These are phyloP conservation scores for Hoplodrina ambigua DNA, from an alignment of 2,888 invertebrate genomes.

Conservation along the genomic window DNA sequence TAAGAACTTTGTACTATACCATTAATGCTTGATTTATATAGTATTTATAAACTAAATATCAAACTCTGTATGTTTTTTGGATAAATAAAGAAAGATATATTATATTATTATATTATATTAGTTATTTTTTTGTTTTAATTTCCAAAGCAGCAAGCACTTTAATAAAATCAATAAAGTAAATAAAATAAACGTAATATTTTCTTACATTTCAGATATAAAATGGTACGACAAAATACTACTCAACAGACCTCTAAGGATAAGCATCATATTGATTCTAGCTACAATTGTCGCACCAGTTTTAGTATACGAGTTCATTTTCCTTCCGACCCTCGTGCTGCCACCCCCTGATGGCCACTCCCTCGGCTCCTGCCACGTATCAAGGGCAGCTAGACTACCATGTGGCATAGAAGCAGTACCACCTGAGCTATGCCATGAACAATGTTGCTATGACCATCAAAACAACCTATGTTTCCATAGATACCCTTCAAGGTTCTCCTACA, in stretches of 20 bases:
- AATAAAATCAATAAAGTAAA: too few relatives aligned
- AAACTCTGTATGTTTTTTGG: too few relatives aligned
- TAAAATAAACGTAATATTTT: conserved; percentile 4
- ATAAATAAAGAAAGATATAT: too few relatives aligned
- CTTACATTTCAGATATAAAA: conserved; percentile 78
- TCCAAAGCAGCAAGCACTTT: too few relatives aligned
- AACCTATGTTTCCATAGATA: conserved; percentile 88
- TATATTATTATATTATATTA: too few relatives aligned
- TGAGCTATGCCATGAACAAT: conserved; percentile 82
- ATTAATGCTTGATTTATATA: too few relatives aligned
- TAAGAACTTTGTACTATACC: too few relatives aligned
- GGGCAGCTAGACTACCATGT: conserved; percentile 78
- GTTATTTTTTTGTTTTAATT: too few relatives aligned
- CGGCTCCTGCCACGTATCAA: conserved; percentile 81
- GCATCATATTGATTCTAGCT: conserved; percentile 67
- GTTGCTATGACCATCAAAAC: conserved; percentile 86
- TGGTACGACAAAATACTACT: conserved; percentile 83
- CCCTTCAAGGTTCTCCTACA: conserved; percentile 88
- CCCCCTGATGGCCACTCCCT: conserved; percentile 82
- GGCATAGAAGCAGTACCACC: conserved; percentile 75
- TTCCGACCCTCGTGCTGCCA: conserved; percentile 70
- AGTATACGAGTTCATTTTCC: conserved; percentile 78
- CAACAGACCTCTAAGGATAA: conserved; percentile 79
- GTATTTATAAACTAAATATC: too few relatives aligned
- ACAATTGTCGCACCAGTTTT: conserved; percentile 77